phyloP scores from a whole-genome alignment of 2,888 invertebrate genomes.

The Trichogramma dendrolimi region DNA sequence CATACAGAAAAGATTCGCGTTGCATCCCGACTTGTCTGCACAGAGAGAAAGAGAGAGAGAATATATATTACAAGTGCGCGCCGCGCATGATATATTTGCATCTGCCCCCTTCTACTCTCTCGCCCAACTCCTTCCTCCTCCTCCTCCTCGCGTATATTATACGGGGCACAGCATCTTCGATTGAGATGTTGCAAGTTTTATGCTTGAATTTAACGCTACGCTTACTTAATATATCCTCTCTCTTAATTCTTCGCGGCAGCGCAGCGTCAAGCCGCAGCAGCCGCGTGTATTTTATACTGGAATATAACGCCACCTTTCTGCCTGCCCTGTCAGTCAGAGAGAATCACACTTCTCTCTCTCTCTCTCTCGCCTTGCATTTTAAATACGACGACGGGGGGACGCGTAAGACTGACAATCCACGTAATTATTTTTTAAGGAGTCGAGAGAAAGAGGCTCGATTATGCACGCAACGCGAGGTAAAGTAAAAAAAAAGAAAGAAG shows the following conservation, averaged over 20 bases:
- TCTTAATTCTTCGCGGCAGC: conserved; percentile 3
- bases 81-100: no score
- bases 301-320: neutral
- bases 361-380: no score
- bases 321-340: neutral
- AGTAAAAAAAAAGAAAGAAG: no score
- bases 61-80: no score
- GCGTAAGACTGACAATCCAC: no score
- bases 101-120: neutral
- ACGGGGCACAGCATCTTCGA: conserved; percentile 1
- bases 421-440: no score
- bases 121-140: neutral
- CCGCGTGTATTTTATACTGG: neutral
- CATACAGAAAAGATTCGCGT: no score
- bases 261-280: neutral
- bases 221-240: conserved; percentile 3
- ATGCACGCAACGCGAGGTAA: no score
- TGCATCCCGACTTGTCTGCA: no score
- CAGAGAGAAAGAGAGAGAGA: no score
- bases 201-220: conserved; percentile 22
- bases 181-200: conserved; percentile 27
- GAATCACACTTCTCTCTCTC: neutral
- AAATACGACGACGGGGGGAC: no score
- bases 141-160: neutral
- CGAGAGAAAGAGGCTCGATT: no score